Base-by-base conservation (phyloP, 2,888 invertebrate genomes). In the Charanyca ferruginea region DNA sequence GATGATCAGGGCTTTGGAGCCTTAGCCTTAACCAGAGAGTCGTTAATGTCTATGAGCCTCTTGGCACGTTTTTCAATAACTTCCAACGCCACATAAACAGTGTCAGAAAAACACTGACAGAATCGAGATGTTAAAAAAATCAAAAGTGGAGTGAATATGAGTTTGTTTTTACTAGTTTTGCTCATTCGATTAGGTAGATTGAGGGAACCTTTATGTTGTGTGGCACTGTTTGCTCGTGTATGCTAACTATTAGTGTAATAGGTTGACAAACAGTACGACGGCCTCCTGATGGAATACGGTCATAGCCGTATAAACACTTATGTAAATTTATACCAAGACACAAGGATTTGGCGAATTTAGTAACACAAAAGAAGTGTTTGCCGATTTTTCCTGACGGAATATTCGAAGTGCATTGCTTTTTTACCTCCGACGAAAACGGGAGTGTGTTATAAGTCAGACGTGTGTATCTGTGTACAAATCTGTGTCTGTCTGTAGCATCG, bases 211-310 rank as follows among this genome's bases (percentile, higher is more conserved):
- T 9, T 20, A 32, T 22, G n/a, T 11, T 28, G 22, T 44, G n/a
- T 49, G 6, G n/a, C 8, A 9, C 41, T 44, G 11, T 11, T 2
- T 49, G 32, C 32, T 35, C 11, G 23, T 60, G 44, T 75, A 44
- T 54, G 41, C 44, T 45, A 22, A 41, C 74, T 73, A 66, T 73
- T 65, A 68, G n/a, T 16, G 41, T 65, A 68, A 73, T 52, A 28
- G 41, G n/a, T 68, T 11, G 16, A 3, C 66, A 73, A 52, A 52
- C 51, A 73, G 9, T n/a, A n/a, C 16, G 18, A 7, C 20, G 64
- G 22, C 49, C 22, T 23, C 22, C 35, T 51, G 23, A 11, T 13
- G 6, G 38, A n/a, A 11, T 13, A 22, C 38, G 38, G 1, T 45
- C n/a, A 13, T 2, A 5, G 38, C 5, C 9, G 2, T 25, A 0